Evolutionary conservation across 2,113 vertebrate species (phyloP).

Genomic region (Seriola dumerili): DNA sequence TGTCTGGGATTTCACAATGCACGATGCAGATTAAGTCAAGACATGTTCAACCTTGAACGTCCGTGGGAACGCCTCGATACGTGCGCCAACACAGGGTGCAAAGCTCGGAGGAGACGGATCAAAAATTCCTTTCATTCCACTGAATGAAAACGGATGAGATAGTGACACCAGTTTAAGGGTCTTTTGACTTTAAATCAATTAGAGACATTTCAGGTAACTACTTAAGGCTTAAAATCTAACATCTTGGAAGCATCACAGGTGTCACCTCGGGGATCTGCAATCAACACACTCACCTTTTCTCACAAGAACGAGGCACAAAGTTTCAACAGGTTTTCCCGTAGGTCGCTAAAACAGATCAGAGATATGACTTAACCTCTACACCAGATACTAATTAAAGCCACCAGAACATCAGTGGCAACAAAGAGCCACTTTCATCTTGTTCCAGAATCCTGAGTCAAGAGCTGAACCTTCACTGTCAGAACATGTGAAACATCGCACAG

Average conservation of each 20-base stretch:
- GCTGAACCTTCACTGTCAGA: neutral
- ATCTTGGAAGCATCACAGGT: neutral
- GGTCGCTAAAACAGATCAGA: neutral
- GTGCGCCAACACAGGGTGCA: neutral
- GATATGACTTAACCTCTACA: neutral
- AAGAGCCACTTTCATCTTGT: neutral
- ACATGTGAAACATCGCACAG: neutral
- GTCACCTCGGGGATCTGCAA: neutral
- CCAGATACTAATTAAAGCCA: neutral
- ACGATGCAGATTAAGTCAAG: slow-evolving; percentile 2
- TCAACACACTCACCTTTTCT: neutral
- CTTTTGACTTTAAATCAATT: neutral
- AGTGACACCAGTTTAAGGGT: neutral
- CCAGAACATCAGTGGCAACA: neutral
- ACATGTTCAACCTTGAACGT: neutral
- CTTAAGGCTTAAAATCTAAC: neutral
- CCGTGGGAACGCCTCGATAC: neutral
- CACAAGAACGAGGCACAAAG: neutral
- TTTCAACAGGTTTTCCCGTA: neutral
- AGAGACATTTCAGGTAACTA: neutral
- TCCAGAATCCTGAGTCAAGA: neutral
- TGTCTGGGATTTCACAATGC: slow-evolving; percentile 32
- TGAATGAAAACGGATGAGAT: neutral
- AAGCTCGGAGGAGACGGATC: neutral
- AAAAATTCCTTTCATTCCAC: neutral